phyloP scores from a whole-genome alignment of 2,113 vertebrate genomes.

The Pedionomus torquatus region DNA sequence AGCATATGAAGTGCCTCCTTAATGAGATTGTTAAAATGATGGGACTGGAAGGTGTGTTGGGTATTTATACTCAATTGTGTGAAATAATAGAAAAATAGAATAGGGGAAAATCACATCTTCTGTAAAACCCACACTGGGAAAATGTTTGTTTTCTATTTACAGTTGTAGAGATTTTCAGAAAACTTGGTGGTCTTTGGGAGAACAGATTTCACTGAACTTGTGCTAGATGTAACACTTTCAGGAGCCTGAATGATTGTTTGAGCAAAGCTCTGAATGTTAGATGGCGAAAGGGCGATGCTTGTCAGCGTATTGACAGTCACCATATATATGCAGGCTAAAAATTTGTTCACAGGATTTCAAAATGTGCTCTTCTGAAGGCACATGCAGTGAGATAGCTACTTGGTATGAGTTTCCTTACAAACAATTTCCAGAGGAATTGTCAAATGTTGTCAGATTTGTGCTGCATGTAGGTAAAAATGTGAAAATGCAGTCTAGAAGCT shows the following conservation, averaged over 20 bases:
- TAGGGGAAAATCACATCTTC: not conserved
- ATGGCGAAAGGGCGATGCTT: not conserved
- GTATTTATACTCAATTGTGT: not conserved
- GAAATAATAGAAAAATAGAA: not conserved
- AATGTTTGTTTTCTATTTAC: not conserved
- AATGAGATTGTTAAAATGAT: not conserved
- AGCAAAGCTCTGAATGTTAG: not conserved
- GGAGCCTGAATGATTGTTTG: not conserved
- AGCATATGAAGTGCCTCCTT: conserved; percentile 13
- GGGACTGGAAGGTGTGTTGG: not conserved
- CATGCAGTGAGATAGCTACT: not conserved
- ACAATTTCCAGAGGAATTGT: conserved; percentile 22
- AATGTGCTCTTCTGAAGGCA: not conserved
- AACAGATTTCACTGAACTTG: conserved; percentile 22
- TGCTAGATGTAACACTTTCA: conserved; percentile 11
- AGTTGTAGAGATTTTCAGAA: not conserved
- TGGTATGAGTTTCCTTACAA: not conserved
- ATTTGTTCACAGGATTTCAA: not conserved
- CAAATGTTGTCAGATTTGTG: conserved; percentile 7
- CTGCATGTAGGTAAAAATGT: conserved; percentile 34
- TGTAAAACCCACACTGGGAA: not conserved
- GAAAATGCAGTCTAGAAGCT: not conserved
- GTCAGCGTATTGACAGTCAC: not conserved
- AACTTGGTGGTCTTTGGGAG: not conserved
- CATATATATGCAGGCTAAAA: not conserved